Conservation (phyloP, 2,797 vertebrate genomes). For the Lithobates sylvaticus region DNA sequence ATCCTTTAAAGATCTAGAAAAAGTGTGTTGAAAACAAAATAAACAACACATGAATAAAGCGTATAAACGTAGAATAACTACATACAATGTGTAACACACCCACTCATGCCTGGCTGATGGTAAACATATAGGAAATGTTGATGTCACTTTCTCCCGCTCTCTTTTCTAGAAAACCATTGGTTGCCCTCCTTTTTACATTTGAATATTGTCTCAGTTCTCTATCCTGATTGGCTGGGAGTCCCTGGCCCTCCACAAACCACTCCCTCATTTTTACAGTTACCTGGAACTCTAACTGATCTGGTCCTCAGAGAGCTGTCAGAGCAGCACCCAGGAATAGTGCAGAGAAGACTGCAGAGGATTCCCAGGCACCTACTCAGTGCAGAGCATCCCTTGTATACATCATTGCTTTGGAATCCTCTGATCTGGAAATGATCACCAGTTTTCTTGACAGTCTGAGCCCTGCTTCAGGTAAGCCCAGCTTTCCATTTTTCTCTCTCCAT, state of each 20-base stretch:
- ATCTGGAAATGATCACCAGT: constrained; percentile 26
- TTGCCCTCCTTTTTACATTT: background rate
- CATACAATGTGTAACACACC: too few species aligned
- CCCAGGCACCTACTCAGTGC: too few species aligned
- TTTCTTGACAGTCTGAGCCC: background rate
- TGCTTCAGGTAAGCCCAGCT: constrained; percentile 5
- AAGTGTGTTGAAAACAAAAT: background rate
- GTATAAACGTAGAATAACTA: background rate
- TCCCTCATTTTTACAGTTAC: background rate
- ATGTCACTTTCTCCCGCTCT: constrained; percentile 24
- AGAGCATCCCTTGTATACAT: background rate
- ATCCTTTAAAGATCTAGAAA: too few species aligned
- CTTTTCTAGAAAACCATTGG: constrained; percentile 4
- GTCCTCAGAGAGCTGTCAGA: background rate
- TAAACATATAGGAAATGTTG: constrained; percentile 24
- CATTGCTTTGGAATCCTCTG: background rate
- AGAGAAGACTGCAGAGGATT: too few species aligned
- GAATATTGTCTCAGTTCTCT: background rate
- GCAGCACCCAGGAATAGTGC: background rate
- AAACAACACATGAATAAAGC: too few species aligned
- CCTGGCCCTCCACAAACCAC: background rate
- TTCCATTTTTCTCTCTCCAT: too few species aligned
- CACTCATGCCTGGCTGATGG: background rate
- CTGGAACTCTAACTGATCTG: constrained; percentile 10
- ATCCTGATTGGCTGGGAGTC: background rate